Base-by-base conservation (phyloP, 53 echinoderm and acorn worm genomes). In the Apostichopus leukothele region DNA sequence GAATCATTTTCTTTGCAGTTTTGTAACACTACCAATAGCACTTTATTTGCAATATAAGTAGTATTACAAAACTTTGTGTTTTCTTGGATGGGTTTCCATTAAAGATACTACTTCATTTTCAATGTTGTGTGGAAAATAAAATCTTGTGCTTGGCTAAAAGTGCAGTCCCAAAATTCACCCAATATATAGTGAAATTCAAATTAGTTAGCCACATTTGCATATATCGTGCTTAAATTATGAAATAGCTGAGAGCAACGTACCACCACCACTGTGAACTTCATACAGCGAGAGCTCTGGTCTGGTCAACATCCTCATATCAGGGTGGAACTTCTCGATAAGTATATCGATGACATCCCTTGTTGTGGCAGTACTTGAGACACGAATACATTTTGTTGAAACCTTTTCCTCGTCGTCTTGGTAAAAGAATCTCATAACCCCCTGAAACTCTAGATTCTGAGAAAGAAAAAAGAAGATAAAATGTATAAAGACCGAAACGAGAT, bases 361-460 rank as follows among this genome's bases (percentile, higher is more conserved):
- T 39, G 94, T 92, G 9, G 97, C 97, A 16, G 97, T 94, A 89
- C 97, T 97, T 51, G 95, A 91, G 7, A 97, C 97, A 51, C 97
- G 92, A 19, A 97, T 90, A 74, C 97, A 97, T 75, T 97, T 97
- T 86, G 97, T 94, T 18, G 91, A 91, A 10, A 94, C 89, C 86
- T 95, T 92, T 67, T 95, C 95, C 0, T 84, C 89, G 39, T 91
- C 95, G 71, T 97, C 97, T 91, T 97, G 97, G 89, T 92, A 95
- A 91, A 97, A 97, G 86, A 94, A 97, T 16, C 97, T 95, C 97
- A 97, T 95, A 74, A 95, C 97, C 73, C 97, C 97, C 53, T 94
- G 94, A 73, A 97, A 97, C 85, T 97, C 97, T 74, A 95, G 87
- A 84, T 94, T 90, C 97, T 97, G 91, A 11, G 78, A 27, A 11